phyloP scores from a whole-genome alignment of 2,113 vertebrate species.

The Microcebus lehilahytsara region DNA sequence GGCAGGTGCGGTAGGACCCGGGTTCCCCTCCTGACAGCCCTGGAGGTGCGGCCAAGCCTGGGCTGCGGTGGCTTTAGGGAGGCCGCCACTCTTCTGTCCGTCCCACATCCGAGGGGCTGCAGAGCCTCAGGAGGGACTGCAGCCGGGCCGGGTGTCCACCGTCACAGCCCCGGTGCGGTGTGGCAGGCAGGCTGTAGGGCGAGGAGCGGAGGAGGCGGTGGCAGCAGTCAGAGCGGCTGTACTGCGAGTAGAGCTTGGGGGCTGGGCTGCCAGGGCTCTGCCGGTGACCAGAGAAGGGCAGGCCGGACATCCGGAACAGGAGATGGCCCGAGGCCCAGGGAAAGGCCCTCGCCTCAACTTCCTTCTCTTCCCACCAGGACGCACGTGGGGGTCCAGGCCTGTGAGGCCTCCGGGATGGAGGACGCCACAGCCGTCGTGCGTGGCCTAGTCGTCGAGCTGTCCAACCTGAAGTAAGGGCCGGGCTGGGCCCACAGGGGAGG shows the following conservation, averaged over 20 bases:
- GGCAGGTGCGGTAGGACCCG: neutral
- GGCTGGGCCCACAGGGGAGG: rapidly evolving
- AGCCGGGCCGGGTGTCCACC: neutral
- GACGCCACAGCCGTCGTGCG: slow-evolving; percentile 85
- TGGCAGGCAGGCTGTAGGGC: neutral
- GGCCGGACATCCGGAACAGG: neutral
- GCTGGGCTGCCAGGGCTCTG: neutral
- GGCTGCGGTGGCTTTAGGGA: neutral
- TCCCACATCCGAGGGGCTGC: neutral
- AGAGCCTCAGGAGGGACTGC: neutral
- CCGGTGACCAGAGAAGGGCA: neutral
- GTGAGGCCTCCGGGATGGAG: slow-evolving; percentile 69
- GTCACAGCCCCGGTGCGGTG: too few relatives aligned
- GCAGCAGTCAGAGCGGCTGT: neutral
- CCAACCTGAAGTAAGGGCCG: slow-evolving; percentile 88
- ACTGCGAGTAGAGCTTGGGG: neutral
- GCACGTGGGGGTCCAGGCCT: slow-evolving; percentile 35
- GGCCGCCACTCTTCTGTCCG: too few relatives aligned
- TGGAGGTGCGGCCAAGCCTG: neutral
- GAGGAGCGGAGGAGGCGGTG: neutral
- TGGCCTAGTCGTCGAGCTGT: slow-evolving; percentile 89
- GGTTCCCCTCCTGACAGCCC: neutral
- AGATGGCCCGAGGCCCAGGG: too few relatives aligned
- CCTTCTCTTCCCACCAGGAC: slow-evolving; percentile 67
- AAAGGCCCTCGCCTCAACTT: neutral